phyloP scores from a whole-genome alignment of 2,888 invertebrate genomes.

The Aporophyla nigra region DNA sequence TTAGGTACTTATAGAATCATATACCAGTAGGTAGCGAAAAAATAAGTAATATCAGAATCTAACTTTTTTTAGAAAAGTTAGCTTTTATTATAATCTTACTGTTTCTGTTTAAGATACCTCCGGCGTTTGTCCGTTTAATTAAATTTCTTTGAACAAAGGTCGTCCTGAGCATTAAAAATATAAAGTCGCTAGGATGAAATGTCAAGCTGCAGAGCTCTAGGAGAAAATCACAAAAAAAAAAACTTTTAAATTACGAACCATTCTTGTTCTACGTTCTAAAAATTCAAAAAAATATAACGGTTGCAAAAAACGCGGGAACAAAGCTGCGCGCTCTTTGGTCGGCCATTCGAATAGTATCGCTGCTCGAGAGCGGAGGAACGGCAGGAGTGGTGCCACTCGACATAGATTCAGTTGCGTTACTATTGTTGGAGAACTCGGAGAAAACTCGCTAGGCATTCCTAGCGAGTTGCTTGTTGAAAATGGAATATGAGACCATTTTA shows the following conservation, averaged over 20 bases:
- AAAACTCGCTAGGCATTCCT: slow-evolving; percentile 32
- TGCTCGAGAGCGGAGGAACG: slow-evolving; percentile 65
- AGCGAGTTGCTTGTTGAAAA: too few species aligned
- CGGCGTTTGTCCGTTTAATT: background rate
- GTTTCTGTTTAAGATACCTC: background rate
- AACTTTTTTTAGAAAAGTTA: too few species aligned
- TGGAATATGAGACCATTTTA: too few species aligned
- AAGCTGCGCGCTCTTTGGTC: slow-evolving; percentile 72
- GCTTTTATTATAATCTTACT: too few species aligned
- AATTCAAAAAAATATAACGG: slow-evolving; percentile 57
- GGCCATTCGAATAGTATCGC: slow-evolving; percentile 77
- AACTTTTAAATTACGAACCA: slow-evolving; percentile 7
- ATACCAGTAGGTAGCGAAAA: too few species aligned
- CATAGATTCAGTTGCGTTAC: slow-evolving; percentile 73
- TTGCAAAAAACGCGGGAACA: slow-evolving; percentile 70
- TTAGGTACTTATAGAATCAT: too few species aligned
- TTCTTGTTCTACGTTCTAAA: slow-evolving; percentile 38
- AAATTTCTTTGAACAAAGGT: background rate
- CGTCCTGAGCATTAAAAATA: background rate
- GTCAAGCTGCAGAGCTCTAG: background rate
- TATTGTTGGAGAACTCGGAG: slow-evolving; percentile 48
- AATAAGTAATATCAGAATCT: too few species aligned
- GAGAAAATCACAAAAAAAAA: slow-evolving; percentile 2
- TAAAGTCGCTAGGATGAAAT: background rate
- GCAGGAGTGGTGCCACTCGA: slow-evolving; percentile 75